phyloP scores from a whole-genome alignment of 2,797 vertebrate genomes.

The Hemitrygon akajei region DNA sequence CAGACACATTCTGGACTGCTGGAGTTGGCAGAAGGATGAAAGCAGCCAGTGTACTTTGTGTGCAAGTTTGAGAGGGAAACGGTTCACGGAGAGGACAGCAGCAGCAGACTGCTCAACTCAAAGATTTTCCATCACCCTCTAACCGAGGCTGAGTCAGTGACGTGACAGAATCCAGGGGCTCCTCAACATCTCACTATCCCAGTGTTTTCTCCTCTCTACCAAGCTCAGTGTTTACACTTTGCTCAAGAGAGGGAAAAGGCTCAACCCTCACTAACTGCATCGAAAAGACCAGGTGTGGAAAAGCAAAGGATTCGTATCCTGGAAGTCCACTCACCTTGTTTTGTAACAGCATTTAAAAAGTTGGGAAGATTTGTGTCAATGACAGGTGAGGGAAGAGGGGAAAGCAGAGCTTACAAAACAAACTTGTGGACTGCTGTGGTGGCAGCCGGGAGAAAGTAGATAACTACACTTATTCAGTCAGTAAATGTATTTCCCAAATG shows the following conservation, averaged over 20 bases:
- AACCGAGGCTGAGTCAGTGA: not conserved
- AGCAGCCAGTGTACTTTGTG: not conserved
- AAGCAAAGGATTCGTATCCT: not conserved
- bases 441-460: not conserved
- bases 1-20: not conserved
- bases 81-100: slow-evolving; percentile 18
- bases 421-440: not conserved
- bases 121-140: slow-evolving; percentile 19
- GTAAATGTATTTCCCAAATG: too few relatives aligned
- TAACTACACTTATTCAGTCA: too few relatives aligned
- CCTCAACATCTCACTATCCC: not conserved
- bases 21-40: not conserved
- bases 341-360: not conserved
- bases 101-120: not conserved
- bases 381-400: not conserved
- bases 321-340: not conserved
- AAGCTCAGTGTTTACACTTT: not conserved
- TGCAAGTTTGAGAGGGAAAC: not conserved
- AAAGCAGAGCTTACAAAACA: too few relatives aligned
- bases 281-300: not conserved
- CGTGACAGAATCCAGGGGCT: slow-evolving; percentile 25
- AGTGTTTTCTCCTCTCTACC: not conserved
- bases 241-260: not conserved
- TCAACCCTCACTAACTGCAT: not conserved
- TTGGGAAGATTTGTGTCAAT: not conserved